Evolutionary conservation across 2,888 invertebrate species (phyloP).

Genomic region (Lepidochrysops patricia): DNA sequence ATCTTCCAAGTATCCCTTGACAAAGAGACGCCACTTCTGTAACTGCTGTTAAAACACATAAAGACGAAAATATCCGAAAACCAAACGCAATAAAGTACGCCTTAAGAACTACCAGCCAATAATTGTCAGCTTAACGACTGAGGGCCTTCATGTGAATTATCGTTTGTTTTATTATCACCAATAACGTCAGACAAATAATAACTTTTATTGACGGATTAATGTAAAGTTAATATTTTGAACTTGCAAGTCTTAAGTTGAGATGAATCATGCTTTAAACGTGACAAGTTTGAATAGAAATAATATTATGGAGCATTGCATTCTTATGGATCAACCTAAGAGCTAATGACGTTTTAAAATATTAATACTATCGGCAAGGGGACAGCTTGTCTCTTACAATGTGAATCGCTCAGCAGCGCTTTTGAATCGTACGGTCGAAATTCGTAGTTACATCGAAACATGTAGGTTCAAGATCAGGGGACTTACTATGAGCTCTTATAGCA

Average conservation of each 20-base stretch:
- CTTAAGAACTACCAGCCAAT: slow-evolving; percentile 46
- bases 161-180: slow-evolving; percentile 35
- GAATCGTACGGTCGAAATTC: too few relatives aligned
- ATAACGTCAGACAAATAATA: slow-evolving; percentile 22
- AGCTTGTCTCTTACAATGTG: too few relatives aligned
- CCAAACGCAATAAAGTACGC: slow-evolving; percentile 49
- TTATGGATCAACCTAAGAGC: not conserved
- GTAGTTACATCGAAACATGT: too few relatives aligned
- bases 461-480: too few relatives aligned
- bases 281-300: too few relatives aligned
- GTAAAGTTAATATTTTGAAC: not conserved
- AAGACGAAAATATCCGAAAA: slow-evolving; percentile 47
- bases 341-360: too few relatives aligned
- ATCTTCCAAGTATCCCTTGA: slow-evolving; percentile 17
- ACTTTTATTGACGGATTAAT: slow-evolving; percentile 8
- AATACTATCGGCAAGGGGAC: too few relatives aligned
- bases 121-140: slow-evolving; percentile 55
- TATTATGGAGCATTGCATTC: not conserved
- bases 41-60: slow-evolving; percentile 56
- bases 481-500: too few relatives aligned
- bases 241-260: not conserved
- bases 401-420: too few relatives aligned
- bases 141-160: slow-evolving; percentile 44
- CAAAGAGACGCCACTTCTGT: slow-evolving; percentile 28
- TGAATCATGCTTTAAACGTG: not conserved